Evolutionary conservation across 2,888 invertebrate genomes (phyloP), one percentile per base, ranked within the genome.

Genomic region (Phaonia tiefii): DNA sequence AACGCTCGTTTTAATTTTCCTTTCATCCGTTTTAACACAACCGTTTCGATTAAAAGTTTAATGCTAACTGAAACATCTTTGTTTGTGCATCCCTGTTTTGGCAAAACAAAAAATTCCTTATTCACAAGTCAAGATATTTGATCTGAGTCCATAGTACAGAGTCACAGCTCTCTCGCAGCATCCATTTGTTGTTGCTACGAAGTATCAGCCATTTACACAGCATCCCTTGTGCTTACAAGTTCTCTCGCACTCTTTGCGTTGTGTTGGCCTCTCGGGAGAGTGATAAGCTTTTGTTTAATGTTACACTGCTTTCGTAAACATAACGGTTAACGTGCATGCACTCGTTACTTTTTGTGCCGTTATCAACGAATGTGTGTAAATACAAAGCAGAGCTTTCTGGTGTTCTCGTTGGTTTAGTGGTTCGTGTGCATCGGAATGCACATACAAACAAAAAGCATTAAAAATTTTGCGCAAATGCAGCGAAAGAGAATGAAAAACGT

Each of bases 11-110:
- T 15, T 13, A 49, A 15, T 15, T 49, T 69, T 51, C 17, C 60
- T 51, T 44, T 56, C 44, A 75, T 72, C 79, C 84, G 82, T 83
- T 83, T 37, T 66, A 69, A 76, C 83, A 86, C 89, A 88, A 88
- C 90, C 89, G 89, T 85, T 86, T 87, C 85, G 86, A 86, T 86
- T 87, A 86, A 89, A 88, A 86, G 89, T 88, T 87, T 88, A 87
- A 86, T 86, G 86, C 86, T 86, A 87, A 90, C 90, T 90, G 86
- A 89, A 84, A 42, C 63, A 75, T 78, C 69, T 46, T 72, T 78
- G 49, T 72, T 73, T 31, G 65, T 72, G 81, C 78, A 81, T 81
- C 81, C 75, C 81, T 78, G 67, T 49, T 78, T 75, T 63, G 39
- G 39, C 10, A 25, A n/a, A 10, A 31, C 20, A 60, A n/a, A n/a